A percentile compares a stretch with the other conserved stretches of the same genome.
These are phyloP conservation scores for Latrodectus elegans DNA, from an alignment of 2,888 invertebrate species.

Conservation along the genomic window DNA sequence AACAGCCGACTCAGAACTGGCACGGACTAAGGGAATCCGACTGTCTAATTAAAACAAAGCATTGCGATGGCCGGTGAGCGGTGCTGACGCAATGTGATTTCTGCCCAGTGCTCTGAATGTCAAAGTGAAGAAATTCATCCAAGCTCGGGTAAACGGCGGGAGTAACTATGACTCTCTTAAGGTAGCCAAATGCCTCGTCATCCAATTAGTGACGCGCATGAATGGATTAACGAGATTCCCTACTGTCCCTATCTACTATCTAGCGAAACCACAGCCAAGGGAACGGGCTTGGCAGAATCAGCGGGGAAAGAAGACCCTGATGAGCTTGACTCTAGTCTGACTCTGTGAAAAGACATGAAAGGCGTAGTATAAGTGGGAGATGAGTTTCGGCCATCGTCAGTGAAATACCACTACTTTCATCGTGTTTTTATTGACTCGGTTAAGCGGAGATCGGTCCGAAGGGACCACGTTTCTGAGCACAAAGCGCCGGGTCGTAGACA, in stretches of 20 bases:
- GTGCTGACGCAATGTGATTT: constrained; percentile 77
- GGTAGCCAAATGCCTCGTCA: constrained; percentile 51
- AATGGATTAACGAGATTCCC: constrained; percentile 61
- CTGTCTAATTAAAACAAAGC: too few species aligned
- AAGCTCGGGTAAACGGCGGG: constrained; percentile 76
- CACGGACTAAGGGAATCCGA: too few species aligned
- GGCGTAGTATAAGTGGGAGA: constrained; percentile 79
- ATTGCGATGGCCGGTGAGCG: constrained; percentile 74
- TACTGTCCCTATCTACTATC: too few species aligned
- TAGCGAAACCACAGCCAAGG: too few species aligned
- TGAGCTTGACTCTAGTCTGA: too few species aligned
- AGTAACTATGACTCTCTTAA: constrained; percentile 24
- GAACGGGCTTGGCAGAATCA: too few species aligned
- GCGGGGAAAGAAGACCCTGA: too few species aligned
- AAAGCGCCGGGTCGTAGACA: constrained; percentile 60
- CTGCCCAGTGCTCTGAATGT: constrained; percentile 77
- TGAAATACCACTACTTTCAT: constrained; percentile 78
- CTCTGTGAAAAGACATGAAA: too few species aligned
- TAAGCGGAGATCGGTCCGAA: constrained; percentile 75
- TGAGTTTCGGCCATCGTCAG: constrained; percentile 72
- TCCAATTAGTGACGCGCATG: constrained; percentile 60
- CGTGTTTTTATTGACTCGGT: constrained; percentile 79
- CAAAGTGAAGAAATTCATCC: constrained; percentile 75
- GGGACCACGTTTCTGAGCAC: constrained; percentile 75
- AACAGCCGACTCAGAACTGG: too few species aligned